These are phyloP conservation scores for Rhynchophorus ferrugineus DNA, from an alignment of 1,140 invertebrate species.

Conservation along the genomic window DNA sequence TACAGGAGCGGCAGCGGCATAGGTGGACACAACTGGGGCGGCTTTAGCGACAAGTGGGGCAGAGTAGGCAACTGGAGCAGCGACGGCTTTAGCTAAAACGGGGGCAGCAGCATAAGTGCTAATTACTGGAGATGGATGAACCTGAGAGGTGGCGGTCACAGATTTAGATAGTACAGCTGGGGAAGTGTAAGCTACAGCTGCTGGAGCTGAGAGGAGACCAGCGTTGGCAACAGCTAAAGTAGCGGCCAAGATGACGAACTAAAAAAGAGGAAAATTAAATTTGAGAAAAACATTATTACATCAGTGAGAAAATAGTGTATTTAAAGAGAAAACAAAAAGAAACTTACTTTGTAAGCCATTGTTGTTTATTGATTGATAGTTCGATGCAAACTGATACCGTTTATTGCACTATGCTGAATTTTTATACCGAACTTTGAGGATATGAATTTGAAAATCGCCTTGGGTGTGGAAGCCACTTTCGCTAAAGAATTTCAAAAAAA, in stretches of 20 bases:
- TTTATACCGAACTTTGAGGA: conserved; percentile 14
- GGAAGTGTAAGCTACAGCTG: conserved; percentile 1
- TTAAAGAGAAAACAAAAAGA: too few relatives aligned
- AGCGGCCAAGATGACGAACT: background rate
- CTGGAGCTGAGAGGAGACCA: conserved; percentile 6
- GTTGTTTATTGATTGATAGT: conserved; percentile 10
- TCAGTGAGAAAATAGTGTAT: too few relatives aligned
- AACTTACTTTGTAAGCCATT: conserved; percentile 16
- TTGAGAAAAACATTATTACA: too few relatives aligned
- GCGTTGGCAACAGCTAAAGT: conserved; percentile 17
- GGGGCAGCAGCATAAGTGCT: too few relatives aligned
- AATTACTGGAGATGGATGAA: too few relatives aligned
- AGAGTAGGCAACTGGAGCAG: too few relatives aligned
- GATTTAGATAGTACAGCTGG: too few relatives aligned
- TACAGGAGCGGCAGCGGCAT: background rate
- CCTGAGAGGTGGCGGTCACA: too few relatives aligned
- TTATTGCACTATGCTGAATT: background rate
- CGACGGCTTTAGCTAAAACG: too few relatives aligned
- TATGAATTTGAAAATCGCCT: conserved; percentile 7
- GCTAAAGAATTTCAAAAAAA: conserved; percentile 5
- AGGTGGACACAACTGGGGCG: too few relatives aligned
- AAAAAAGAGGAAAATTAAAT: too few relatives aligned
- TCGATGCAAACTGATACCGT: conserved; percentile 14
- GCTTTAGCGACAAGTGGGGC: too few relatives aligned
- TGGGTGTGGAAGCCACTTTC: conserved; percentile 18